These are phyloP conservation scores for Strix uralensis DNA, from an alignment of 2,113 vertebrate species.

Conservation along the genomic window DNA sequence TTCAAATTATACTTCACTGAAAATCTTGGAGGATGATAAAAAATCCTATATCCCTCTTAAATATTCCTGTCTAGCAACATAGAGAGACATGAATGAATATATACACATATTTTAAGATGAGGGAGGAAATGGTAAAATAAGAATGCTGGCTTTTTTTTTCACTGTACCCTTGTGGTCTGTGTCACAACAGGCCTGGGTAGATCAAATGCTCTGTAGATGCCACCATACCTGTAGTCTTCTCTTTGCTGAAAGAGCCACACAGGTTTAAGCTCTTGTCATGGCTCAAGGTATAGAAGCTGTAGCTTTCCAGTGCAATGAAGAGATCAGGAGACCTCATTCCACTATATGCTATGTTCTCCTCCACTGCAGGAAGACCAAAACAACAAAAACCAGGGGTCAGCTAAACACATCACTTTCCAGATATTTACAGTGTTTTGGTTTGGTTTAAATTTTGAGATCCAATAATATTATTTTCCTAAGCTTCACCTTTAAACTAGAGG, in stretches of 20 bases:
- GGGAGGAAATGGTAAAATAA: background rate
- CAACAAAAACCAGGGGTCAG: background rate
- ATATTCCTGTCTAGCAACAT: background rate
- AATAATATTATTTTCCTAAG: background rate
- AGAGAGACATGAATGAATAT: background rate
- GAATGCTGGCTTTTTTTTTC: background rate
- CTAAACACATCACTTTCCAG: background rate
- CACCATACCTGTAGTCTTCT: rapidly evolving
- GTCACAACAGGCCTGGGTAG: background rate
- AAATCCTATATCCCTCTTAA: background rate
- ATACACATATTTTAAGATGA: background rate
- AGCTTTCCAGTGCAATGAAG: background rate
- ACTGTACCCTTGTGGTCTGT: background rate
- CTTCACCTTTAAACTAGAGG: background rate
- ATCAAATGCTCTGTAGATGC: background rate
- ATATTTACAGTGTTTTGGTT: background rate
- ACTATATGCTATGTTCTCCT: background rate
- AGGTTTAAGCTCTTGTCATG: background rate
- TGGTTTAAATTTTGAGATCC: background rate
- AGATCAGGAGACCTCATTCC: background rate
- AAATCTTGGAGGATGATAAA: background rate
- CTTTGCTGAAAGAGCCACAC: background rate
- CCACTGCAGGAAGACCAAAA: background rate
- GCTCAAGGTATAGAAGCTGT: background rate
- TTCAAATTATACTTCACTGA: background rate